A percentile compares a stretch with the other conserved stretches of the same genome.
Evolutionary conservation across 2,888 invertebrate species (phyloP).

Genomic region (Allacma fusca): DNA sequence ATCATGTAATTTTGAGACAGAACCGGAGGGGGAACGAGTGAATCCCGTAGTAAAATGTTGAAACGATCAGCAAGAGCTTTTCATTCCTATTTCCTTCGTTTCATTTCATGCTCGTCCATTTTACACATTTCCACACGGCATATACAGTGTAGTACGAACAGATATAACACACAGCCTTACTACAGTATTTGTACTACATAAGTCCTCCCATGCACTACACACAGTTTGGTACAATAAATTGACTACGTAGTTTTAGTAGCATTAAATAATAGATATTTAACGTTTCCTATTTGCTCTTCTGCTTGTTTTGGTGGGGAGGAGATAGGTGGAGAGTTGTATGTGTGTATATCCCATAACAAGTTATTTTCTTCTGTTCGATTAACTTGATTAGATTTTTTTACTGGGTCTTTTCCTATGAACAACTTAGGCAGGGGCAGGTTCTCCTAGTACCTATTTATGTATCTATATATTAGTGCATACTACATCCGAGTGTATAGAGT

Average conservation of each 20-base stretch:
- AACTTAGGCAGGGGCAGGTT: not conserved
- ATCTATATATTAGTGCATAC: not conserved
- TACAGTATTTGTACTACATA: too few relatives aligned
- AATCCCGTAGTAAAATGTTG: conserved; percentile 29
- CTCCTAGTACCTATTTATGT: not conserved
- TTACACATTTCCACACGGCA: too few relatives aligned
- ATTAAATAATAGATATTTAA: conserved; percentile 31
- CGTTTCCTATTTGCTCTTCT: conserved; percentile 13
- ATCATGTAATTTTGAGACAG: not conserved
- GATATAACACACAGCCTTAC: too few relatives aligned
- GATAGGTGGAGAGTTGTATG: too few relatives aligned
- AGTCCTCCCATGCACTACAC: too few relatives aligned
- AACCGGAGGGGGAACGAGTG: conserved; percentile 20
- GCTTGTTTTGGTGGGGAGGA: not conserved
- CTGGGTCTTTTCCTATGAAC: not conserved
- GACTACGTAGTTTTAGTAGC: not conserved
- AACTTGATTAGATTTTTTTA: conserved; percentile 45
- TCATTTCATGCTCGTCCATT: not conserved
- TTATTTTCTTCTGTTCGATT: conserved; percentile 41
- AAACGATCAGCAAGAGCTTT: conserved; percentile 29
- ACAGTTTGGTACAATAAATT: too few relatives aligned
- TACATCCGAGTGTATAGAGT: too few relatives aligned
- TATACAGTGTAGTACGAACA: too few relatives aligned
- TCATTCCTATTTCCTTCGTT: not conserved
- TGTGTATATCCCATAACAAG: too few relatives aligned